phyloP scores from a whole-genome alignment of 2,113 vertebrate species.

The Caloenas nicobarica region DNA sequence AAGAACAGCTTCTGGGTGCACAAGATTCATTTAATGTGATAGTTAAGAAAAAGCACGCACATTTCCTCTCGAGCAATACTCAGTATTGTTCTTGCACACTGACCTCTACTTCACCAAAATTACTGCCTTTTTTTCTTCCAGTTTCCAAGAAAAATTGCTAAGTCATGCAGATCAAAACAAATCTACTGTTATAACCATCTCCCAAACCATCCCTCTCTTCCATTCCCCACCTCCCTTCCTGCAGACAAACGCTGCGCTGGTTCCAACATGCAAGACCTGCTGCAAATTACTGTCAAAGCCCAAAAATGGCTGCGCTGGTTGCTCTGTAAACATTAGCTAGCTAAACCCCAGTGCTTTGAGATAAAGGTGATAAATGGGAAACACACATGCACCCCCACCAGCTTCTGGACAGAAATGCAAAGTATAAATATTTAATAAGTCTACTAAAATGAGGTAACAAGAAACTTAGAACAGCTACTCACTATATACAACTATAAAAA shows the following conservation, averaged over 20 bases:
- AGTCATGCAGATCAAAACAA: slow-evolving; percentile 22
- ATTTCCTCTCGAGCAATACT: neutral
- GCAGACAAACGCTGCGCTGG: accelerated
- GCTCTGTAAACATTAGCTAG: neutral
- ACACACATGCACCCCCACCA: neutral
- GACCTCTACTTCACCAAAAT: slow-evolving; percentile 7
- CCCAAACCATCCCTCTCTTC: neutral
- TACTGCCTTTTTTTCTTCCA: neutral
- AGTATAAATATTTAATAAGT: slow-evolving; percentile 29
- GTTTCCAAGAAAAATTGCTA: slow-evolving; percentile 7
- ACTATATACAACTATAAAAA: neutral
- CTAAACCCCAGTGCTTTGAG: neutral
- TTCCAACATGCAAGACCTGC: neutral
- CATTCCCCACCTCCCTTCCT: neutral
- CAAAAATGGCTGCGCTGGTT: neutral
- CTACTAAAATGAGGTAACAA: slow-evolving; percentile 6
- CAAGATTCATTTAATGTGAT: neutral
- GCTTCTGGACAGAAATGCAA: neutral
- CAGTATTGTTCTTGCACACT: neutral
- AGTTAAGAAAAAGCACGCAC: neutral
- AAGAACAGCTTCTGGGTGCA: neutral
- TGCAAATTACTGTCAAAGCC: neutral
- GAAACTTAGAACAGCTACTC: neutral
- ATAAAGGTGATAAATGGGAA: neutral
- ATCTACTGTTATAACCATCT: neutral